Base-by-base conservation (phyloP, 2,797 vertebrate genomes). In the Mormyrus hasselquistii region DNA sequence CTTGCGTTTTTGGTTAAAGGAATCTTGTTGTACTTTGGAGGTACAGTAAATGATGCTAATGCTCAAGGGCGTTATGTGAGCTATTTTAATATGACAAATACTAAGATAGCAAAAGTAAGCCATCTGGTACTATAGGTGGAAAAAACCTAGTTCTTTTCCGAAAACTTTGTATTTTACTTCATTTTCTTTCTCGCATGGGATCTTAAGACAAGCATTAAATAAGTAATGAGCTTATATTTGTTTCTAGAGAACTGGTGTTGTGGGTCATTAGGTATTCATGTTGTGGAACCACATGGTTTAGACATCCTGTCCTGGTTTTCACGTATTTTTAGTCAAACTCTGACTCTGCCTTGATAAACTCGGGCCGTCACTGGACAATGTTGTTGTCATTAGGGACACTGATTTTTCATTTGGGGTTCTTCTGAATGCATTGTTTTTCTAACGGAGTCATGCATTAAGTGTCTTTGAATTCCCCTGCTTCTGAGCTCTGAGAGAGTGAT, bases 1-100 rank as follows among this genome's bases (percentile, higher is more conserved):
- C n/a, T 49, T 25, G 62, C 22, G n/a, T 65, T 62, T n/a, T 41
- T 52, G 25, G 47, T 53, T 52, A 34, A 86, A 86, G 22, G 19
- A 86, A 53, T 86, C 83, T 86, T 86, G 83, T 85, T 50, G 83
- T 38, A 38, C 50, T 86, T 52, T 50, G 49, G 83, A 86, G 47
- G 83, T 86, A 52, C 34, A 86, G 83, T 86, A 52, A 53, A 86
- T 86, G 47, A 52, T 86, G 83, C 29, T 16, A 55, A 53, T 16
- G 6, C 25, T 53, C 83, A 19, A 29, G 50, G 49, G 83, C 4
- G 14, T 86, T 22, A 52, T 86, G 50, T 86, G 47, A 86, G 29
- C 50, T 86, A 52, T 29, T 86, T 86, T 53, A 86, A 53, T 29
- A 86, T 55, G 83, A 86, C 50, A 86, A 86, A 86, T 53, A 38